Base-by-base conservation (phyloP, 1,140 invertebrate species). In the Zaprionus nigranus region DNA sequence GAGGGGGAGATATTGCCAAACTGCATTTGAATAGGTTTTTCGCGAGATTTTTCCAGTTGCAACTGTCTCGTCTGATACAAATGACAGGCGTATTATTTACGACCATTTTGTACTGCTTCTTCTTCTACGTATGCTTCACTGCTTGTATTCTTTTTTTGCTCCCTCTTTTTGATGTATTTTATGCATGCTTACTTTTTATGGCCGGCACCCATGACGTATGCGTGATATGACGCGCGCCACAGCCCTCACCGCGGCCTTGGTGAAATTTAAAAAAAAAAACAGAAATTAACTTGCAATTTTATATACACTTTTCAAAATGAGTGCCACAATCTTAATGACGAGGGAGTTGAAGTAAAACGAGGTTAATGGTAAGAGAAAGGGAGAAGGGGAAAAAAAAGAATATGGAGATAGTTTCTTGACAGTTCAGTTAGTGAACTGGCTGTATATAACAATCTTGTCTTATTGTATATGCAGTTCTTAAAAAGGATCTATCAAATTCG, bases 171-270 rank as follows among this genome's bases (percentile, higher is more conserved):
- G 54, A 70, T 57, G 59, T 61, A 38, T 70, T 67, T 78, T 62
- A 82, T 76, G 76, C 75, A 58, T 85, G 70, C 75, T 72, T 72
- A 81, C 70, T 81, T 86, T 85, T 86, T 79, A 82, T 86, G 72
- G 61, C 53, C 64, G 82, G 64, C 67, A 79, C 40, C 67, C 76
- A 79, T 85, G 79, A 85, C 82, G 82, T 82, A 85, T 86, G 68
- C 79, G 82, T 67, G 79, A 86, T 85, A 79, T 70, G 70, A 53
- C 72, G 49, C 63, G 43, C 5, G 46, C 36, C 59, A 57, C 49
- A 30, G 36, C 36, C 9, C 28, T 38, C 58, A 49, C 63, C 54
- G 53, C 63, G 75, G 69, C 79, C 79, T 81, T 82, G 79, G 51
- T 49, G 20, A 40, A 26, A 28, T n/a, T 15, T 2, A 60, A 56